Evolutionary conservation across 2,797 vertebrate genomes (phyloP).

Genomic region (Podarcis siculus): DNA sequence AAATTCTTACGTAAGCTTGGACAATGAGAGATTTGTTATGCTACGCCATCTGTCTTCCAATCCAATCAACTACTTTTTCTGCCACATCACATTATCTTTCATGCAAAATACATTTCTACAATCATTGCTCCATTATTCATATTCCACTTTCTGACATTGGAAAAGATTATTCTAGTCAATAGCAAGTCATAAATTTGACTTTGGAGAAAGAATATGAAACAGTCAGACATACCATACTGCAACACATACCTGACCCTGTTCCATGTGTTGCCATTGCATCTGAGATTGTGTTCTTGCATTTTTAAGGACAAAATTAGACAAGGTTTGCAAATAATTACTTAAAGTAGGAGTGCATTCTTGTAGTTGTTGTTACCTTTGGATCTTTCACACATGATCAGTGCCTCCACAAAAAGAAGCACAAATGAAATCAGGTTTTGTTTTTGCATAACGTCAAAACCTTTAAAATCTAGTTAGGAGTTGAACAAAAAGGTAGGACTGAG

Average conservation of each 20-base stretch:
- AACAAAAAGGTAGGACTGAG: not conserved
- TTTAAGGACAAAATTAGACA: not conserved
- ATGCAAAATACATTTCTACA: slow-evolving; percentile 29
- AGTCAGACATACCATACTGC: not conserved
- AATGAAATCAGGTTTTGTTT: not conserved
- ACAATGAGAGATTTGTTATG: slow-evolving; percentile 14
- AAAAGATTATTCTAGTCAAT: slow-evolving; percentile 7
- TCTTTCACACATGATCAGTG: not conserved
- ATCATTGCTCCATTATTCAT: slow-evolving; percentile 37
- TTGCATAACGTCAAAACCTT: not conserved
- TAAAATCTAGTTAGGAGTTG: slow-evolving; percentile 2
- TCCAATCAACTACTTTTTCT: slow-evolving; percentile 29
- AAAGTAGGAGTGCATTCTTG: not conserved
- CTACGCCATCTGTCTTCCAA: slow-evolving; percentile 28
- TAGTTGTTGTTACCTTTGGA: not conserved
- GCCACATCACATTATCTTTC: slow-evolving; percentile 35
- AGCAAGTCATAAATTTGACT: slow-evolving; percentile 11
- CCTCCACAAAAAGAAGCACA: not conserved
- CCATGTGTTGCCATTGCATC: not conserved
- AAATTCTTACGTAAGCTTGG: slow-evolving; percentile 1
- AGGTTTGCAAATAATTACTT: not conserved
- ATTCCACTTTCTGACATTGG: slow-evolving; percentile 18
- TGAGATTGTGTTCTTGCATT: not conserved
- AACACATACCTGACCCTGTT: not conserved
- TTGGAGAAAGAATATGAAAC: slow-evolving; percentile 12